Base-by-base conservation (phyloP, 1,140 invertebrate genomes). In the Philotrypesis tridentata region DNA sequence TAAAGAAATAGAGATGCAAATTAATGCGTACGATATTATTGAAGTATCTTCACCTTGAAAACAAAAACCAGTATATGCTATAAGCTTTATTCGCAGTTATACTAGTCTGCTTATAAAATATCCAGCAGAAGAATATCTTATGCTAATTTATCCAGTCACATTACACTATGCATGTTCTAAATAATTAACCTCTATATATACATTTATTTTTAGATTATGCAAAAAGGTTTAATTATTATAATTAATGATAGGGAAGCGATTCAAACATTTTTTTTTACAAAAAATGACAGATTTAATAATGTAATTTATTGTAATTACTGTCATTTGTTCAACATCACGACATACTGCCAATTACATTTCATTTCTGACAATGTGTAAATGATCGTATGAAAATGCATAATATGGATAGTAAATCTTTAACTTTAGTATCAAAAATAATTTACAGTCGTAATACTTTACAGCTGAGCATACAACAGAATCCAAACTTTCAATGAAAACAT, bases 1-100 rank as follows among this genome's bases (percentile, higher is more conserved):
- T 37, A 80, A n/a, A n/a, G n/a, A n/a, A n/a, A n/a, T n/a, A n/a
- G n/a, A 55, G 8, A 80, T 80, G 63, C 11, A 43, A 80, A 80
- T 74, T 67, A 67, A 80, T 80, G 8, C 37, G 21, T 25, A 43
- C 27, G n/a, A n/a, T 23, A 40, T 68, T 29, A 43, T 33, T 9
- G 37, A 43, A 25, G 6, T 9, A 9, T 73, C 1, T 67, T 29
- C n/a, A 31, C 29, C 61, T 55, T 68, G 65, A n/a, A n/a, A n/a
- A n/a, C n/a, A 33, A 68, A 48, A 75, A 74, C 1, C 31, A 7
- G 31, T 23, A 9, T 61, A 31, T 21, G 33, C 25, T 43, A 23
- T 9, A 12, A 17, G 29, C n/a, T 23, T 60, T 63, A 1, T 37
- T 65, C 29, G 31, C 23, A 80, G 40, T 65, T 43, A 48, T 5